Evolutionary conservation across 2,888 invertebrate species (phyloP).

Genomic region (Unio pictorum): DNA sequence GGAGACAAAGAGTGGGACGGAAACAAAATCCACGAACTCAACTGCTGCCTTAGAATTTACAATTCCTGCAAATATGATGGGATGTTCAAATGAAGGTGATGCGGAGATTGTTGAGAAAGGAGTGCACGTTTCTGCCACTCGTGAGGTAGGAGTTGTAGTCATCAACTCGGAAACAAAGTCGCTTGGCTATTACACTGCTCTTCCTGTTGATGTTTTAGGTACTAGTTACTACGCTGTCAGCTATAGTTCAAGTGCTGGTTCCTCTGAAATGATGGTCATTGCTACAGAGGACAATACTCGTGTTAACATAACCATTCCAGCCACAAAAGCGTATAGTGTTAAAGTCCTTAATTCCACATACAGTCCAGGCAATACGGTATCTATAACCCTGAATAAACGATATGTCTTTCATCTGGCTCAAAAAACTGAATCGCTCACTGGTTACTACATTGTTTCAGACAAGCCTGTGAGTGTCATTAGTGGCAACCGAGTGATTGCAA

Average conservation of each 20-base stretch:
- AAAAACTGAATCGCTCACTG: constrained; percentile 11
- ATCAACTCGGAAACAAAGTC: constrained; percentile 17
- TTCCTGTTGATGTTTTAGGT: constrained; percentile 18
- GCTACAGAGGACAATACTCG: constrained; percentile 14
- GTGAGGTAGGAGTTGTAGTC: constrained; percentile 19
- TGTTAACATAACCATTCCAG: constrained; percentile 18
- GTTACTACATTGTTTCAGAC: constrained; percentile 12
- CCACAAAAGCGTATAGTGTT: constrained; percentile 5
- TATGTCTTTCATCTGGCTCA: constrained; percentile 17
- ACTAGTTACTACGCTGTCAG: constrained; percentile 16
- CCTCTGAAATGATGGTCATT: constrained; percentile 22
- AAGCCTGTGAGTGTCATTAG: constrained; percentile 19
- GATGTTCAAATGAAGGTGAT: constrained; percentile 15
- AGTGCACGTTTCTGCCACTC: constrained; percentile 15
- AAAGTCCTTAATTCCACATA: constrained; percentile 2
- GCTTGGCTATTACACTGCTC: constrained; percentile 20
- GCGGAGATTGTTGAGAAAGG: constrained; percentile 17
- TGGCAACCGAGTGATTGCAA: constrained; percentile 12
- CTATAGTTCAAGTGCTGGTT: constrained; percentile 4
- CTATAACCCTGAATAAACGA: constrained; percentile 13
- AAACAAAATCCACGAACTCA: constrained; percentile 2
- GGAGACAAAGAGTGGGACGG: constrained; percentile 5
- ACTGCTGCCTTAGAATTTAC: constrained; percentile 2
- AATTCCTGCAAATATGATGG: constrained; percentile 15
- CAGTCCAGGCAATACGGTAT: constrained; percentile 14